phyloP scores from a whole-genome alignment of 37 sponge, comb jelly and placozoan genomes.

The Hormiphora californensis region DNA sequence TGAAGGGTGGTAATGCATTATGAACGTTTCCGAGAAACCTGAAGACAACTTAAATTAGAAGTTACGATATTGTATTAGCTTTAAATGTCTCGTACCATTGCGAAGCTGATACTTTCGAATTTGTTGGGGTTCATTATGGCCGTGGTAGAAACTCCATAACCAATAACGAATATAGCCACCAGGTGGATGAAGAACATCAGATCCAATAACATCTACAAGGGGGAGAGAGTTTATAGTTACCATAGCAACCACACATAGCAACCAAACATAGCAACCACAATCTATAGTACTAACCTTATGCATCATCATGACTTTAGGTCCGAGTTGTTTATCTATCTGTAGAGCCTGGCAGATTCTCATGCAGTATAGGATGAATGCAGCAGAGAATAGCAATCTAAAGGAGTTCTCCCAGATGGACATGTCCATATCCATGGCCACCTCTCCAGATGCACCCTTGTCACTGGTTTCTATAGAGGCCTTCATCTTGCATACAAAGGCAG shows the following conservation, averaged over 20 bases:
- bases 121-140: not conserved
- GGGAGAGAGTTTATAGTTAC: too few relatives aligned
- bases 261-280: too few relatives aligned
- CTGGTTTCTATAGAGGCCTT: too few relatives aligned
- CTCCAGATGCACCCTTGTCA: too few relatives aligned
- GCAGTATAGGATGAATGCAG: not conserved
- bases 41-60: not conserved
- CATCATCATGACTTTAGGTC: conserved; percentile 42
- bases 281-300: too few relatives aligned
- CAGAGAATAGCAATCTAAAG: not conserved
- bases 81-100: too few relatives aligned
- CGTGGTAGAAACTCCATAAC: not conserved
- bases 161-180: not conserved
- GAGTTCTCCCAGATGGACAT: not conserved
- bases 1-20: too few relatives aligned
- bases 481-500: not conserved
- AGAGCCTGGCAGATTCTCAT: conserved; percentile 3
- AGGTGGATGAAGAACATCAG: conserved; percentile 15
- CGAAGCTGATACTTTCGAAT: too few relatives aligned
- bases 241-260: too few relatives aligned
- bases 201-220: conserved; percentile 13
- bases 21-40: too few relatives aligned
- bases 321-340: not conserved
- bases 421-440: not conserved
- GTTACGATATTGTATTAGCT: not conserved